Base-by-base conservation (phyloP, 2,797 vertebrate species). In the Hirundo rustica region DNA sequence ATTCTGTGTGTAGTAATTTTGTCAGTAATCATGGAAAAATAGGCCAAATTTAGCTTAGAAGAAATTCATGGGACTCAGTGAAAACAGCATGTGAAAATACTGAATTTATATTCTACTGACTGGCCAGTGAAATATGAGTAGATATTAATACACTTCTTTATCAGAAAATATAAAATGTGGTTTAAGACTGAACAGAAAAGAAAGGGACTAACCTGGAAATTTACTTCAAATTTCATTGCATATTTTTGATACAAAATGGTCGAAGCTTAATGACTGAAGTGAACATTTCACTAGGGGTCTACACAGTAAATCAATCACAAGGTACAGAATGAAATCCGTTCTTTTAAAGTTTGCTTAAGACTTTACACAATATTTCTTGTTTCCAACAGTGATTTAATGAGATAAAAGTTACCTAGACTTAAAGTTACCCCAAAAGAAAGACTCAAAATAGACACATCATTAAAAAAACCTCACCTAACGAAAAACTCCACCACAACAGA, bases 21-120 rank as follows among this genome's bases (percentile, higher is more conserved):
- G 25, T 91, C 60, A 73, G 40, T 65, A 95, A 48, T 70, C 29
- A 15, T 19, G 54, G 29, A 82, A 80, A 64, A 91, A 68, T 30
- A 68, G 64, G 38, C 51, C 44, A 73, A 75, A 84, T 75, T 62
- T 60, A 78, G 7, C 77, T 86, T 42, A 74, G 45, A 79, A 81
- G 55, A 55, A 92, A 50, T 77, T 92, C 57, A 22, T 61, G 81
- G 65, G 57, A 76, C 53, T 95, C 66, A 21, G 47, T 88, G 54
- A 87, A 93, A 50, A 73, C 23, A 36, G 19, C 34, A 22, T 67
- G 22, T 93, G 48, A 78, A 85, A 76, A 73, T 57, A 80, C 60
- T 93, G 40, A 75, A 92, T 96, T 82, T 93, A 30, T 91, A 30
- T 67, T 88, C 38, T 85, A 80, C 54, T 85, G 66, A 75, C 30